Evolutionary conservation across 2,888 invertebrate species (phyloP), one percentile per base, ranked within the genome.

Genomic region (Parnassius orleans): DNA sequence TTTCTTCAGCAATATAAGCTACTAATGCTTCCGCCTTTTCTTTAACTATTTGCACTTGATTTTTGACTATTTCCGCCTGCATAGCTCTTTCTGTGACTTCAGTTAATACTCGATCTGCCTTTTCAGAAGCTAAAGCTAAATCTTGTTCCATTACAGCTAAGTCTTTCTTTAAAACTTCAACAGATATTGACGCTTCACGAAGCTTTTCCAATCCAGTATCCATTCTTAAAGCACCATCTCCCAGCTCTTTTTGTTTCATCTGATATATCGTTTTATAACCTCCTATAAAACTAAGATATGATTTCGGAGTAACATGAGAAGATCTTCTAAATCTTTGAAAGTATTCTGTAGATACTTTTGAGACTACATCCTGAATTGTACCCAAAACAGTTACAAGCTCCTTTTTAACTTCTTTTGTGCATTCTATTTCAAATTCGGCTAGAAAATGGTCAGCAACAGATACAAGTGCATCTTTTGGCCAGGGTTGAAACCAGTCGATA

Each of bases 401-500:
- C 68, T 92, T 92, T 89, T 98, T 99, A 0, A 98, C 96, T 75
- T 95, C 94, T 63, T 89, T 89, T 2, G 96, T 95, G 82, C 98
- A 98, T 76, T 96, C 97, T 56, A 98, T 97, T 85, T 95, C 94
- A 81, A 98, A 98, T 73, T 96, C 96, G 15, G 94, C 92, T 51
- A 99, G 92, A 84, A 98, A 98, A 89, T 99, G 98, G 78, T 95
- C 94, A 9, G 98, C 98, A 12, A 99, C 99, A 41, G 96, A 94
- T 58, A 98, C 95, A 44, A 99, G 90, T 24, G 99, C 99, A 83
- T 98, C 98, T 81, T 96, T 96, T 0, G 99, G 99, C 99, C 99
- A 99, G 3, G 98, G 97, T 80, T 98, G 98, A 76, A 98, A 98
- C 99, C 99, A 99, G 84, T 99, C 98, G 69, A 99, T 97, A 0